Conservation (phyloP, 2,888 invertebrate species). For the Keiferia lycopersicella region DNA sequence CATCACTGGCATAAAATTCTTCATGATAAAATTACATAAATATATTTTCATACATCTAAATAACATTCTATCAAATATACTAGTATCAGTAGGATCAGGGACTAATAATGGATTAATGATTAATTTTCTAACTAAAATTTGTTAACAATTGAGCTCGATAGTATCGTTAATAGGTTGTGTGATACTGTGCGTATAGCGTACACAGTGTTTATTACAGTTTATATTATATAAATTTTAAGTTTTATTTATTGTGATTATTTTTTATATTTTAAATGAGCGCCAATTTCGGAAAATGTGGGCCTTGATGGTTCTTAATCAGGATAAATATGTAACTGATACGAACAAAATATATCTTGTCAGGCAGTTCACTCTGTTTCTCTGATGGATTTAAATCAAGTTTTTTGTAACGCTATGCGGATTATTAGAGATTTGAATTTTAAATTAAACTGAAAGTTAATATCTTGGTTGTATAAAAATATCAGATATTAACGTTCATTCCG, state of each 20-base stretch:
- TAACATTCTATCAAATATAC: conserved; percentile 25
- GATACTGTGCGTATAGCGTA: conserved; percentile 40
- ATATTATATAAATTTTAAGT: conserved; percentile 54
- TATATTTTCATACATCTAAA: conserved; percentile 42
- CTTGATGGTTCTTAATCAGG: background rate
- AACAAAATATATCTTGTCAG: conserved; percentile 9
- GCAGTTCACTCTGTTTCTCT: background rate
- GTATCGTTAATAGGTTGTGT: conserved; percentile 61
- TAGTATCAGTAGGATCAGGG: conserved; percentile 38
- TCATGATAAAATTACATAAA: conserved; percentile 37
- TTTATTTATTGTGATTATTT: conserved; percentile 70
- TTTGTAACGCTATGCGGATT: background rate
- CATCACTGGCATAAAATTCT: conserved; percentile 44
- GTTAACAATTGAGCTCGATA: conserved; percentile 30
- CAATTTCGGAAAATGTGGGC: conserved; percentile 24
- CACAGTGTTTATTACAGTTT: conserved; percentile 46
- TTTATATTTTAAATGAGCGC: conserved; percentile 40
- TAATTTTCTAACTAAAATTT: conserved; percentile 34
- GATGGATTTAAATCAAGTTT: background rate
- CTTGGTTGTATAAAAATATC: too few relatives aligned
- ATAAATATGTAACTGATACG: background rate
- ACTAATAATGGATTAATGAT: conserved; percentile 35
- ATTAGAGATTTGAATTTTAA: too few relatives aligned
- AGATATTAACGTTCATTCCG: too few relatives aligned
- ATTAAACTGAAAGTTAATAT: too few relatives aligned